Conservation (phyloP, 1,140 invertebrate species). For the Rhynchophorus ferrugineus region DNA sequence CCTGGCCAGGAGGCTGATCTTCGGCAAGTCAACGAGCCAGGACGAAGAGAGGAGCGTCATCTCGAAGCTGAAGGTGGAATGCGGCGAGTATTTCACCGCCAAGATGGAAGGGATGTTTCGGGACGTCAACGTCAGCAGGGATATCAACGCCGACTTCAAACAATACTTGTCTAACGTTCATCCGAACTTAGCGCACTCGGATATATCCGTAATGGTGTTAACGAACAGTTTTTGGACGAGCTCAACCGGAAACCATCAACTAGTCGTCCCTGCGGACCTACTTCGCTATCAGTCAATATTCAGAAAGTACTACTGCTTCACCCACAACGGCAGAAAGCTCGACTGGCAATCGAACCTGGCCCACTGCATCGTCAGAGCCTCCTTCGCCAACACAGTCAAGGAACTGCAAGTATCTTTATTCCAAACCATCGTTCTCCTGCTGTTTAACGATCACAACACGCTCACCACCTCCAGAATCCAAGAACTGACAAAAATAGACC, state of each 20-base stretch:
- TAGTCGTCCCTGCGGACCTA: conserved; percentile 83
- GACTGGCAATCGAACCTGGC: conserved; percentile 95
- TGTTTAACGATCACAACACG: conserved; percentile 85
- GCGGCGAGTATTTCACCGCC: conserved; percentile 92
- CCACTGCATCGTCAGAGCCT: conserved; percentile 86
- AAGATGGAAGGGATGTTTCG: conserved; percentile 99
- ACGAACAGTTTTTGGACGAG: conserved; percentile 99
- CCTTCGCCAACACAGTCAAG: conserved; percentile 81
- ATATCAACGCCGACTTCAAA: conserved; percentile 89
- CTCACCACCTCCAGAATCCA: conserved; percentile 74
- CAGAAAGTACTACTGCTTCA: conserved; percentile 90
- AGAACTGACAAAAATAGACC: conserved; percentile 77
- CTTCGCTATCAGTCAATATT: conserved; percentile 89
- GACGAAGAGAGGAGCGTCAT: conserved; percentile 98
- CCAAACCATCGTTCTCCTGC: conserved; percentile 86
- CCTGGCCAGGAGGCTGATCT: conserved; percentile 87
- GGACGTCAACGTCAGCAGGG: conserved; percentile 95
- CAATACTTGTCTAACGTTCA: conserved; percentile 48
- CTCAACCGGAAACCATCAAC: conserved; percentile 77
- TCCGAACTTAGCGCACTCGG: conserved; percentile 54
- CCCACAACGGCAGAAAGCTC: conserved; percentile 93
- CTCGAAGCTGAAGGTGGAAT: conserved; percentile 95
- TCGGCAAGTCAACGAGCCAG: conserved; percentile 96
- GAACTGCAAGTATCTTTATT: conserved; percentile 95
- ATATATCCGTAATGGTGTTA: conserved; percentile 88